A percentile compares a stretch with the other conserved stretches of the same genome.
phyloP scores from a whole-genome alignment of 2,113 vertebrate species.

The Dipodomys merriami region DNA sequence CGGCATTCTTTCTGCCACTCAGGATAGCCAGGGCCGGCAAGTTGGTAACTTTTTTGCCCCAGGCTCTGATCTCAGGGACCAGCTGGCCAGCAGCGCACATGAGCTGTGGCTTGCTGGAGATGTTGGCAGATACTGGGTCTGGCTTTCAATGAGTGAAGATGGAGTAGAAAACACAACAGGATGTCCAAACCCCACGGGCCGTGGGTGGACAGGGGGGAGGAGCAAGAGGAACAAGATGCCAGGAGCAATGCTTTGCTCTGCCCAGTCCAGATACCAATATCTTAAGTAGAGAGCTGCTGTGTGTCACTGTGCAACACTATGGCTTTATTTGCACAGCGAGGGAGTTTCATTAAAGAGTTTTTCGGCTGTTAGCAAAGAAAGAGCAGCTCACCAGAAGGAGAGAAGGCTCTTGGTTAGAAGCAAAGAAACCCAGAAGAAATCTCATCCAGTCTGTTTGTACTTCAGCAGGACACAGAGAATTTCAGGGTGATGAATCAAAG shows the following conservation, averaged over 20 bases:
- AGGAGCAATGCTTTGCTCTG: background rate
- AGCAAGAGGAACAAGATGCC: fast-evolving
- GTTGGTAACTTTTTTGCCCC: background rate
- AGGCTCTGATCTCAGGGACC: background rate
- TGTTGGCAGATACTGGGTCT: fast-evolving
- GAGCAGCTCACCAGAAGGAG: background rate
- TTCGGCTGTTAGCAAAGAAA: background rate
- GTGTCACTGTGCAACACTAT: fast-evolving
- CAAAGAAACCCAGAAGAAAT: too few relatives aligned
- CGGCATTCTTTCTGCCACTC: fast-evolving
- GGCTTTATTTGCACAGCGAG: too few relatives aligned
- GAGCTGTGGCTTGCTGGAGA: fast-evolving
- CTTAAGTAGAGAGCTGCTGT: fast-evolving
- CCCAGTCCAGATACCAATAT: fast-evolving
- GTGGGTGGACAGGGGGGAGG: fast-evolving
- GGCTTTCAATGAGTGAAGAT: fast-evolving
- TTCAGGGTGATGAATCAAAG: background rate
- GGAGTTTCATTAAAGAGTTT: background rate
- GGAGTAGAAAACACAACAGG: background rate
- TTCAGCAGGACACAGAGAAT: fast-evolving
- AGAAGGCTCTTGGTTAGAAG: fast-evolving
- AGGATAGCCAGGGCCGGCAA: fast-evolving
- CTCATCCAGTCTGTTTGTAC: fast-evolving
- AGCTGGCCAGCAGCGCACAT: background rate
- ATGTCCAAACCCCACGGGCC: fast-evolving